Conservation (phyloP, 2,888 invertebrate species). For the Ditylenchus weischeri region DNA sequence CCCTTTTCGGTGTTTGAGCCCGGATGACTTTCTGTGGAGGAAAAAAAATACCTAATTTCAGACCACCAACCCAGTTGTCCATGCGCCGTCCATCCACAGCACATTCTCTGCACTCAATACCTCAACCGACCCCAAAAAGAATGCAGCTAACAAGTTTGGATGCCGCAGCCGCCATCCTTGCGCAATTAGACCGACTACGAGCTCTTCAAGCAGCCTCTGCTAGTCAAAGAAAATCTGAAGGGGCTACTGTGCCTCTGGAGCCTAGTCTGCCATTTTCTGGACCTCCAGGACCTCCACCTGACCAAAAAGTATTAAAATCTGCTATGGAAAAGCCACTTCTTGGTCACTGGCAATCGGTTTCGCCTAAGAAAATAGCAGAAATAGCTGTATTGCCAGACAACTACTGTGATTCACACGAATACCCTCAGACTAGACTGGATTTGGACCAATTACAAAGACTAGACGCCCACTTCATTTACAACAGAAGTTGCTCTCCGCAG, state of each 20-base stretch:
- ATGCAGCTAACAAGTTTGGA: neutral
- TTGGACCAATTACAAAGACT: conserved; percentile 29
- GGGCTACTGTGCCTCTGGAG: neutral
- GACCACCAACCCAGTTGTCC: too few relatives aligned
- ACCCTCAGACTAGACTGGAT: conserved; percentile 23
- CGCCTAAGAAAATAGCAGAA: too few relatives aligned
- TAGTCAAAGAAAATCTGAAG: conserved; percentile 10
- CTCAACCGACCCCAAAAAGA: neutral
- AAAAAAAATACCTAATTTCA: too few relatives aligned
- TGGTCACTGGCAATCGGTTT: too few relatives aligned
- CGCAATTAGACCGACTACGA: neutral
- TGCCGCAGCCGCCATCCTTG: neutral
- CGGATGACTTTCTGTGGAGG: too few relatives aligned
- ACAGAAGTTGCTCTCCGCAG: conserved; percentile 47
- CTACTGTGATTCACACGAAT: conserved; percentile 43
- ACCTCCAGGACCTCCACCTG: conserved; percentile 6
- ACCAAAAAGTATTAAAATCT: too few relatives aligned
- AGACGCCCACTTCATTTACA: conserved; percentile 54
- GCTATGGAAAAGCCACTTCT: too few relatives aligned
- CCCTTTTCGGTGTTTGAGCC: too few relatives aligned
- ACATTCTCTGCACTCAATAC: too few relatives aligned
- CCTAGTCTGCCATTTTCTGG: neutral
- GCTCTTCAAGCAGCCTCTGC: conserved; percentile 12
- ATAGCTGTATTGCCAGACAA: conserved; percentile 19
- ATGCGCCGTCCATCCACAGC: too few relatives aligned